These are phyloP conservation scores for Ichneumoninae sp. DNA, from an alignment of 2,888 invertebrate genomes.

Conservation along the genomic window DNA sequence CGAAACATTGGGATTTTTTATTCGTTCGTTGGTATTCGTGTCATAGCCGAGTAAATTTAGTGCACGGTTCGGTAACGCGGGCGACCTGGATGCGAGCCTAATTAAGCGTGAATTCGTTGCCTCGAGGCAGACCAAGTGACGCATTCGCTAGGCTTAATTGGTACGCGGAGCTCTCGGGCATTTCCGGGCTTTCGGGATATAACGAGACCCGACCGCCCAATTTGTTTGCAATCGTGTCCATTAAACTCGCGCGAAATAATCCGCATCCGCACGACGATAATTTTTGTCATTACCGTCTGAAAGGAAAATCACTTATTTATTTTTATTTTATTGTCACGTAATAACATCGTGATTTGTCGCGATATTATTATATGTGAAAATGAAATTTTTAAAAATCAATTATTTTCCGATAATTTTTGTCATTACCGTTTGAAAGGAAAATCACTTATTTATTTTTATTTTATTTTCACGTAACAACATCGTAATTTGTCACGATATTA, in stretches of 20 bases:
- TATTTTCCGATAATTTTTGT: slow-evolving; percentile 11
- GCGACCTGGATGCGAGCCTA: slow-evolving; percentile 60
- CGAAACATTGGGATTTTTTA: neutral
- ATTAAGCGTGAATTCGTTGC: slow-evolving; percentile 62
- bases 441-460: neutral
- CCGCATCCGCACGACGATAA: slow-evolving; percentile 8
- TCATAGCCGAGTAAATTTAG: slow-evolving; percentile 57
- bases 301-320: neutral
- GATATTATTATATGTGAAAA: too few relatives aligned
- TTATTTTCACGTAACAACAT: neutral
- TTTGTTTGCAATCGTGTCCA: slow-evolving; percentile 53
- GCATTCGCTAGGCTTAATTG: slow-evolving; percentile 64
- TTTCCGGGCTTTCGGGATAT: slow-evolving; percentile 59
- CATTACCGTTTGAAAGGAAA: neutral
- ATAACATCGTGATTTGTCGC: neutral
- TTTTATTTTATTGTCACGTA: neutral
- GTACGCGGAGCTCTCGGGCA: slow-evolving; percentile 51
- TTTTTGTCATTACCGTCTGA: slow-evolving; percentile 5
- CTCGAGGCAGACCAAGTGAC: slow-evolving; percentile 17
- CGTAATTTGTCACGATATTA: neutral
- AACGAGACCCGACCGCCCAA: slow-evolving; percentile 49
- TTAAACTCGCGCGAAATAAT: slow-evolving; percentile 36
- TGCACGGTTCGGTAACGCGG: slow-evolving; percentile 46
- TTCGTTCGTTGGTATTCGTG: slow-evolving; percentile 16
- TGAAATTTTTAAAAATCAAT: too few relatives aligned